These are phyloP conservation scores for Andrena camellia DNA, from an alignment of 2,888 invertebrate genomes.

Conservation along the genomic window DNA sequence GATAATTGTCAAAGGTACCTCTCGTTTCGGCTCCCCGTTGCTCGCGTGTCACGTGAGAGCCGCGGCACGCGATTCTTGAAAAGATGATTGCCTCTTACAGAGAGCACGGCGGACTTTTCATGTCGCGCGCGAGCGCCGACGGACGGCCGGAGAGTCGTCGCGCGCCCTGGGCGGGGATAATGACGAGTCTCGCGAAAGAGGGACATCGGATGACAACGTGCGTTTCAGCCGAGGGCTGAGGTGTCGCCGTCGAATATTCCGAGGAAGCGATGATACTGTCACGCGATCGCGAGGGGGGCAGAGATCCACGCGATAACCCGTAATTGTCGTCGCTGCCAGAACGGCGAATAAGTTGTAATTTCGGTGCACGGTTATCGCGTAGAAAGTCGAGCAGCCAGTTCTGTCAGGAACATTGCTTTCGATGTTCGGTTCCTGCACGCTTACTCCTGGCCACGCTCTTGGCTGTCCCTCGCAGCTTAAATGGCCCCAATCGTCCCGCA, in stretches of 20 bases:
- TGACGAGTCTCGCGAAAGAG: slow-evolving; percentile 23
- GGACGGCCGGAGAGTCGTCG: background rate
- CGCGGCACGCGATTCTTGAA: slow-evolving; percentile 37
- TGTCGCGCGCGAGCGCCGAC: background rate
- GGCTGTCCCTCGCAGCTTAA: background rate
- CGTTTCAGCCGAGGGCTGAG: background rate
- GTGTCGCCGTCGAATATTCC: slow-evolving; percentile 43
- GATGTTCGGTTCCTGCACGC: slow-evolving; percentile 7
- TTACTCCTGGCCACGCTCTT: background rate
- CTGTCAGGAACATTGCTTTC: slow-evolving; percentile 2
- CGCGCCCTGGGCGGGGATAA: slow-evolving; percentile 23
- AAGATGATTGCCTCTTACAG: slow-evolving; percentile 18
- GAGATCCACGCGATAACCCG: slow-evolving; percentile 27
- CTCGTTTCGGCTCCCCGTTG: background rate
- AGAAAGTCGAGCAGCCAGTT: slow-evolving; percentile 2
- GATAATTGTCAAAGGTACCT: slow-evolving; percentile 35
- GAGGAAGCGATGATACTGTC: slow-evolving; percentile 39
- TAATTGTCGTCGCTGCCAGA: slow-evolving; percentile 16
- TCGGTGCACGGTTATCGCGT: slow-evolving; percentile 29
- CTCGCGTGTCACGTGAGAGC: slow-evolving; percentile 17
- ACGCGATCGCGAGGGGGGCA: slow-evolving; percentile 21
- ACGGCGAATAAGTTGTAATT: slow-evolving; percentile 37
- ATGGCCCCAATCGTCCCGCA: background rate
- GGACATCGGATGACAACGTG: slow-evolving; percentile 2
- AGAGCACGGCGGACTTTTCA: background rate